A percentile compares a stretch with the other conserved stretches of the same genome.
These are phyloP conservation scores for Polydrusus tereticollis DNA, from an alignment of 2,888 invertebrate species.

Conservation along the genomic window DNA sequence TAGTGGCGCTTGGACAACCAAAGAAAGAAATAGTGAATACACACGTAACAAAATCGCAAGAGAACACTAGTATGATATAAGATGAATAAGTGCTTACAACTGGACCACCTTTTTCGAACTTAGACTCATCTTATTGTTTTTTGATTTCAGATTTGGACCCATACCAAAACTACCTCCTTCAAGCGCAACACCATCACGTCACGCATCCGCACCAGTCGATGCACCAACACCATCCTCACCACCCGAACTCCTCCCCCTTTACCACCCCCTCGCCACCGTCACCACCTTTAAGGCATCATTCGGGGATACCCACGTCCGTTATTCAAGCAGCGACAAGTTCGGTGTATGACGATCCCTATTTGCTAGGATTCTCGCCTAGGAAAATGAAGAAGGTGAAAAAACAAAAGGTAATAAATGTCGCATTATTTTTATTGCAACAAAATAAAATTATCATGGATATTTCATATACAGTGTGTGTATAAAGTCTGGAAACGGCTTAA, in stretches of 20 bases:
- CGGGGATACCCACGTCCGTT: slow-evolving; percentile 73
- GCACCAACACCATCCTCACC: slow-evolving; percentile 59
- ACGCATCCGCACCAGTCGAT: slow-evolving; percentile 64
- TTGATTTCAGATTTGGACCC: slow-evolving; percentile 75
- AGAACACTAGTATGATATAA: too few relatives aligned
- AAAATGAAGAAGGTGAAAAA: slow-evolving; percentile 88
- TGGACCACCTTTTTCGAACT: too few relatives aligned
- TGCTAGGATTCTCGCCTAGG: slow-evolving; percentile 82
- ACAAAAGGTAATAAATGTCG: slow-evolving; percentile 66
- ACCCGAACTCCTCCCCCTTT: slow-evolving; percentile 68
- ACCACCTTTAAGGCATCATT: slow-evolving; percentile 66
- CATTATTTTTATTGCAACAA: too few relatives aligned
- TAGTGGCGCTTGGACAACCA: too few relatives aligned
- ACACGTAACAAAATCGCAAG: too few relatives aligned
- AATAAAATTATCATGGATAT: too few relatives aligned
- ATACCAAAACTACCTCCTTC: slow-evolving; percentile 71
- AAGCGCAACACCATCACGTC: slow-evolving; percentile 65
- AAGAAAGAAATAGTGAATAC: too few relatives aligned
- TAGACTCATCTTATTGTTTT: too few relatives aligned
- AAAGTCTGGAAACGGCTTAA: too few relatives aligned
- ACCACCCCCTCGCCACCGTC: slow-evolving; percentile 70
- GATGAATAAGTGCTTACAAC: too few relatives aligned
- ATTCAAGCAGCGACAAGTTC: slow-evolving; percentile 86
- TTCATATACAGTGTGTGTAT: too few relatives aligned
- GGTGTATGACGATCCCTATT: slow-evolving; percentile 89